Percentiles rank a stretch among this genome's conserved stretches.
phyloP scores from a whole-genome alignment of 2,888 invertebrate species.

The Dryocosmus kuriphilus region DNA sequence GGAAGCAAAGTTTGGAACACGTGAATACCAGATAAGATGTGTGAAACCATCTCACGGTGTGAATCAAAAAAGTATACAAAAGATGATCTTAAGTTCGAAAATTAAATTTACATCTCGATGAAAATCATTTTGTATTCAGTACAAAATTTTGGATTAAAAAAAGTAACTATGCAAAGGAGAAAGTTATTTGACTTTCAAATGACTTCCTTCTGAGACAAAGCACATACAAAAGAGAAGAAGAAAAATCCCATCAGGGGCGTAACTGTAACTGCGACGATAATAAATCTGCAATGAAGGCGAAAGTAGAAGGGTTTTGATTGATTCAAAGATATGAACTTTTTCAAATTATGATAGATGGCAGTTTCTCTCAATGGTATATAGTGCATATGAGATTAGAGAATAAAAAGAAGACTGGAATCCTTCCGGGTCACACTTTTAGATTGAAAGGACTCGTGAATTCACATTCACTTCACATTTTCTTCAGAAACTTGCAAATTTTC shows the following conservation, averaged over 20 bases:
- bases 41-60: background rate
- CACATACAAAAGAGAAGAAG: background rate
- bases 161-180: slow-evolving; percentile 7
- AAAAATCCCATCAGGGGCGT: slow-evolving; percentile 22
- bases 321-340: background rate
- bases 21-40: slow-evolving; percentile 6
- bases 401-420: background rate
- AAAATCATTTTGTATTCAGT: background rate
- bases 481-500: background rate
- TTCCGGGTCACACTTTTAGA: background rate
- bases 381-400: too few species aligned
- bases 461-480: background rate
- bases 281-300: too few species aligned
- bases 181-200: slow-evolving; percentile 4
- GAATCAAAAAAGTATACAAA: background rate
- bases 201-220: background rate
- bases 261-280: background rate
- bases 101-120: background rate
- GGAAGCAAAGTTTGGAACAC: slow-evolving; percentile 11
- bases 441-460: background rate
- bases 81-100: background rate
- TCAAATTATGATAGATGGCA: background rate
- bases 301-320: background rate
- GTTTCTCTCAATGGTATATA: background rate
- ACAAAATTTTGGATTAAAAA: background rate